A percentile compares a stretch with the other conserved stretches of the same genome.
Evolutionary conservation across 2,113 vertebrate species (phyloP).

Genomic region (Orcinus orca): DNA sequence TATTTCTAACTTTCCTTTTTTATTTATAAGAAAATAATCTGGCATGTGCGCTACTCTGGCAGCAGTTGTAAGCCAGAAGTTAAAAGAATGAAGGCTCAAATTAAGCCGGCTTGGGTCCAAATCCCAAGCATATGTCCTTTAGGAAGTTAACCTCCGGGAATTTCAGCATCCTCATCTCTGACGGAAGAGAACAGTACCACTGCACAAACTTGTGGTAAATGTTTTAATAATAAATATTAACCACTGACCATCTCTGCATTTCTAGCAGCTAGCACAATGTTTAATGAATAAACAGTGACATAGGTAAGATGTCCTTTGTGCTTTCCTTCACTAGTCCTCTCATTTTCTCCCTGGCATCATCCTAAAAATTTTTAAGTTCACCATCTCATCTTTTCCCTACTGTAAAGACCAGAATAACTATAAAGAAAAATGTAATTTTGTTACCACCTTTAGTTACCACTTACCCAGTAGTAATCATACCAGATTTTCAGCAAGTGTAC

Average conservation of each 20-base stretch:
- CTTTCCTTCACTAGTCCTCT: neutral
- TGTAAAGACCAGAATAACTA: neutral
- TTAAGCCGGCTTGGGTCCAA: neutral
- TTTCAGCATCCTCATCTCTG: neutral
- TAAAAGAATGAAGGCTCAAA: neutral
- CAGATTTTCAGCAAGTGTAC: neutral
- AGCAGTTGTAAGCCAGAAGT: neutral
- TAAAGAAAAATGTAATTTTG: neutral
- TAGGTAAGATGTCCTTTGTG: neutral
- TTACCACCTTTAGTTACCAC: neutral
- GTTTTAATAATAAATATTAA: constrained; percentile 18
- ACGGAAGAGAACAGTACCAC: neutral
- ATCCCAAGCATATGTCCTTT: neutral
- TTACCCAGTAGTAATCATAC: neutral
- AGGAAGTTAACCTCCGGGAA: neutral
- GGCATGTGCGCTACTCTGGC: neutral
- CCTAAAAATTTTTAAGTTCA: neutral
- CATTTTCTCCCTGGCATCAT: neutral
- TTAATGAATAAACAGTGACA: neutral
- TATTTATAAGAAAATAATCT: neutral
- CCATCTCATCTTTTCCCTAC: neutral
- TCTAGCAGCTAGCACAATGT: neutral
- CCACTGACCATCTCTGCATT: neutral
- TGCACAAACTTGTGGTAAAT: neutral
- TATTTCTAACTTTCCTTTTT: constrained; percentile 4